Percentiles rank a stretch among this genome's conserved stretches.
These are phyloP conservation scores for Oasisia sp. DNA, from an alignment of 2,888 invertebrate species.

Conservation along the genomic window DNA sequence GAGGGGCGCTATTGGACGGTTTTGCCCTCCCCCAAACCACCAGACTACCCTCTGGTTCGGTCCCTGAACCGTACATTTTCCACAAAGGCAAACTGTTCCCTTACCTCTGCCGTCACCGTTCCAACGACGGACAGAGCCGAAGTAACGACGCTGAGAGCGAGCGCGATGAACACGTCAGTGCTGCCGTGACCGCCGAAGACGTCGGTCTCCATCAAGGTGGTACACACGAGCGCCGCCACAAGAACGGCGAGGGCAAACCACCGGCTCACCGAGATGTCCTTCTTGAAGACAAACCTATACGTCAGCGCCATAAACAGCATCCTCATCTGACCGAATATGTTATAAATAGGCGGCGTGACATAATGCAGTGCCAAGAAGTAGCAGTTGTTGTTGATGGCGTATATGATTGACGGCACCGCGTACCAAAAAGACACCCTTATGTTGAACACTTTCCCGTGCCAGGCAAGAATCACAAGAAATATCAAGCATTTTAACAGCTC, in stretches of 20 bases:
- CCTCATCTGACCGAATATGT: slow-evolving; percentile 32
- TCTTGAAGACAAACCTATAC: slow-evolving; percentile 33
- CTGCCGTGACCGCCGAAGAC: background rate
- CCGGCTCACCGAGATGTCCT: slow-evolving; percentile 24
- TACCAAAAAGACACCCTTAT: background rate
- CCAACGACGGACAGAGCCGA: slow-evolving; percentile 33
- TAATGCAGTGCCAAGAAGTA: slow-evolving; percentile 36
- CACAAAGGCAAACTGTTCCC: too few relatives aligned
- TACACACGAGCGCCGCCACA: slow-evolving; percentile 25
- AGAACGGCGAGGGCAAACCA: slow-evolving; percentile 33
- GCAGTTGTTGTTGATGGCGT: slow-evolving; percentile 39
- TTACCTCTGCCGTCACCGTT: slow-evolving; percentile 35
- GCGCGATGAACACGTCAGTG: slow-evolving; percentile 20
- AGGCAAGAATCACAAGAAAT: slow-evolving; percentile 29
- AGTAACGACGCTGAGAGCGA: slow-evolving; percentile 29
- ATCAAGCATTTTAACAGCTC: slow-evolving; percentile 34
- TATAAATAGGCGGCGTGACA: slow-evolving; percentile 39
- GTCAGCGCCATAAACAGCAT: slow-evolving; percentile 34
- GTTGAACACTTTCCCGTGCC: background rate
- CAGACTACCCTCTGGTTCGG: too few relatives aligned
- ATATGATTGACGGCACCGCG: slow-evolving; percentile 36
- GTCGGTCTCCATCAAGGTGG: too few relatives aligned
- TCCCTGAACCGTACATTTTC: too few relatives aligned
- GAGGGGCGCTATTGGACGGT: too few relatives aligned
- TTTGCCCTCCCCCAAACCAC: too few relatives aligned